Conservation (phyloP, 2,113 vertebrate genomes). For the Fregata magnificens region DNA sequence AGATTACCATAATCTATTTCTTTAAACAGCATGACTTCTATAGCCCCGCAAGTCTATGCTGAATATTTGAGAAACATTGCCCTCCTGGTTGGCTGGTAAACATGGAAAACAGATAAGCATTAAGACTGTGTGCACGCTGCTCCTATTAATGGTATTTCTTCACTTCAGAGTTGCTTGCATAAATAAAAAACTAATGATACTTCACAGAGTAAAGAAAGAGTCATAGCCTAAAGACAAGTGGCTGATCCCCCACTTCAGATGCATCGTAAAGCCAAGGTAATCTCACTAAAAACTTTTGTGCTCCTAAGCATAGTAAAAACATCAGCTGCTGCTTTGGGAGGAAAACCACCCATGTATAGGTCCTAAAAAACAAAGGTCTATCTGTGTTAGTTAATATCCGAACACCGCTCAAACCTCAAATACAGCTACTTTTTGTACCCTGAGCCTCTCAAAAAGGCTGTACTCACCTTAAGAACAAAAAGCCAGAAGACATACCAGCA, state of each 20-base stretch:
- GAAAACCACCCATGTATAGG: background rate
- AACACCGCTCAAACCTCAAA: background rate
- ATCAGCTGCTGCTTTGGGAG: background rate
- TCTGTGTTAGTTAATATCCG: background rate
- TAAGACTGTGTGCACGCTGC: background rate
- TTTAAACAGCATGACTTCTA: background rate
- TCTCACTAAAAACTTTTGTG: background rate
- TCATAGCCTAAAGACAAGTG: background rate
- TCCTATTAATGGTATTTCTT: background rate
- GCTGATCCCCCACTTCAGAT: background rate
- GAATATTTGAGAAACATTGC: background rate
- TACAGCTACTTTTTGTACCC: background rate
- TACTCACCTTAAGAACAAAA: background rate
- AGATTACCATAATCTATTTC: background rate
- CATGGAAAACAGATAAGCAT: background rate
- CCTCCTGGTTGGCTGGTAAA: background rate
- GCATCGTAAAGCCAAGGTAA: background rate
- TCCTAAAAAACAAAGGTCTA: background rate
- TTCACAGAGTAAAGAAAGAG: background rate
- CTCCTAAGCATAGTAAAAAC: background rate
- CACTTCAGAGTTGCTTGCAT: background rate
- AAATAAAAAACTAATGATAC: background rate
- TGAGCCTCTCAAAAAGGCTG: background rate
- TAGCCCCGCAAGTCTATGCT: background rate
- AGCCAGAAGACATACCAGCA: background rate